These are phyloP conservation scores for Limnodromus scolopaceus DNA, from an alignment of 2,797 vertebrate genomes.

Conservation along the genomic window DNA sequence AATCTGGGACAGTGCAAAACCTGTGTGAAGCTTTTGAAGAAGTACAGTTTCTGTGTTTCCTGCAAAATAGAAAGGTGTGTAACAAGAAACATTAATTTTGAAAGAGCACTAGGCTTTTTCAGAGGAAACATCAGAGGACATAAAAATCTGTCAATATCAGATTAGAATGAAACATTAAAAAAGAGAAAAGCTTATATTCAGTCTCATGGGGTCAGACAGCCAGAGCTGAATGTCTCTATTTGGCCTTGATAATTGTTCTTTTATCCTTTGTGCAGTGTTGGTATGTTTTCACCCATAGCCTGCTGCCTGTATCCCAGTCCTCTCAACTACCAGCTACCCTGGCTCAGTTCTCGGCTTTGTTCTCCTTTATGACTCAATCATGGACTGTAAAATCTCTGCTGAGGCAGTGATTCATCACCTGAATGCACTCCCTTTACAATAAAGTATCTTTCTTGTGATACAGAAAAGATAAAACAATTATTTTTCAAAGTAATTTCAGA, in stretches of 20 bases:
- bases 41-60: conserved; percentile 7
- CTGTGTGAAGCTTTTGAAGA: neutral
- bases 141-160: conserved; percentile 51
- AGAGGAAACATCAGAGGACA: conserved; percentile 13
- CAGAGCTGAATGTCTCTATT: conserved; percentile 29
- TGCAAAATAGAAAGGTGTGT: neutral
- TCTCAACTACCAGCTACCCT: conserved; percentile 6
- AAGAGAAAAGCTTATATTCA: neutral
- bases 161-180: conserved; percentile 38
- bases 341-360: conserved; percentile 25
- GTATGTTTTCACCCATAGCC: neutral
- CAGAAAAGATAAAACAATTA: neutral
- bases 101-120: conserved; percentile 4
- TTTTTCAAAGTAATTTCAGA: conserved; percentile 22
- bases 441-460: conserved; percentile 5
- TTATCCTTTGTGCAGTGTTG: neutral
- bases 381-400: neutral
- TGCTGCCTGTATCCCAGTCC: neutral
- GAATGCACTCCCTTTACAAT: conserved; percentile 24
- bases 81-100: neutral
- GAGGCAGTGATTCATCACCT: conserved; percentile 55
- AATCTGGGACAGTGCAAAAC: conserved; percentile 3
- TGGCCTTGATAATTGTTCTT: conserved; percentile 48
- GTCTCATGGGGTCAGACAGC: neutral
- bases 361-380: conserved; percentile 62